Evolutionary conservation across 2,888 invertebrate genomes (phyloP), one percentile per base, ranked within the genome.

Genomic region (Emmelina monodactyla): DNA sequence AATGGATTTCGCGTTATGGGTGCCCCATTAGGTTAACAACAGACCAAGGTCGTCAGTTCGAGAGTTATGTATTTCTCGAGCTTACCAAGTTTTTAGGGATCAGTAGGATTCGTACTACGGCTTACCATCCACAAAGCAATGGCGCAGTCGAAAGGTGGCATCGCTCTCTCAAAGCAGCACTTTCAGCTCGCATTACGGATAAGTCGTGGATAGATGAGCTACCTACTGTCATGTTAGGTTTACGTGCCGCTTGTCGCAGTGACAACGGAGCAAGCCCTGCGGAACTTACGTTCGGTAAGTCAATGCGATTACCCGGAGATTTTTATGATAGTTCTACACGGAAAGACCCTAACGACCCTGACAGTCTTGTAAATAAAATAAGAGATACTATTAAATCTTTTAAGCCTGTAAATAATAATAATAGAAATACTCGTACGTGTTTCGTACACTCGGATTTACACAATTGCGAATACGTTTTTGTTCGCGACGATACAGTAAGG

Each of bases 1-100:
- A 14, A 1, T 49, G 46, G 46, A 38, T 47, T 5, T 25, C 19
- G 3, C 28, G 46, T 10, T 46, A 37, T 16, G 48, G 49, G n/a
- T 35, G 38, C 25, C 42, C 40, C 4, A n/a, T 30, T 1, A 34
- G 31, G 22, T 1, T 48, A 5, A 45, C 45, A 0, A 43, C 34
- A 2, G 48, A 50, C 29, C 47, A 45, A 35, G 48, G 38, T 12
- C 36, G 40, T 2, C 41, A 41, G 16, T 44, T 44, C 25, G 47
- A 60, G 14, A 59, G 58, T 2, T 46, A 47, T 6, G 55, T 59
- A 32, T 37, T 46, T 37, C 47, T 46, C 1, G 37, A 60, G n/a
- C 33, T 43, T 7, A 22, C 37, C 36, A 37, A 30, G 22, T 25
- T 37, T 5, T 22, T 43, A 30, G 40, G 43, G 7, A 38, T 44